Evolutionary conservation across 1,140 invertebrate genomes (phyloP).

Genomic region (Homarus americanus): DNA sequence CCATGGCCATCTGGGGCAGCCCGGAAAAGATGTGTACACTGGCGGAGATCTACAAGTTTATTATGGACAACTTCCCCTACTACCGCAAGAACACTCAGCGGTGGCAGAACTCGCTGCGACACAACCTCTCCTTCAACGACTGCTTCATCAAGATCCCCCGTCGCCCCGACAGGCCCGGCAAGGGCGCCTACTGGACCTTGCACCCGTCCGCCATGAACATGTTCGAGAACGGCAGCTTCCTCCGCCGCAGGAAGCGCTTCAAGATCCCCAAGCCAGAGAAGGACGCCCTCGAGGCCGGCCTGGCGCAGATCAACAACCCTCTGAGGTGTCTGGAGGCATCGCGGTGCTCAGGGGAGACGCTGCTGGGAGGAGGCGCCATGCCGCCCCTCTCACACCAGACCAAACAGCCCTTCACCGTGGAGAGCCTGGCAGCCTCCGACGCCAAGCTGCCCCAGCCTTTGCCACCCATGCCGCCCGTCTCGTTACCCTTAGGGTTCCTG

Average conservation of each 20-base stretch:
- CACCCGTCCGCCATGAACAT: constrained; percentile 79
- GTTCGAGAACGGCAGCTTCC: constrained; percentile 69
- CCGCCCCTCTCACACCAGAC: constrained; percentile 24
- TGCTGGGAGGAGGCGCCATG: not conserved
- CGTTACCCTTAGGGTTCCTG: constrained; percentile 50
- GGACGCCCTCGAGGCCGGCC: constrained; percentile 84
- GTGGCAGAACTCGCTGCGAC: constrained; percentile 91
- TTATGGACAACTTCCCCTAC: constrained; percentile 94
- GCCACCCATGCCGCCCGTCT: constrained; percentile 58
- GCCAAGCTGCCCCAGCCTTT: constrained; percentile 65
- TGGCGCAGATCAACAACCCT: constrained; percentile 78
- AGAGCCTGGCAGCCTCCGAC: constrained; percentile 72
- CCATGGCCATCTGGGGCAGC: constrained; percentile 97
- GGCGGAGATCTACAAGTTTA: constrained; percentile 95
- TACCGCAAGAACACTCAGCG: constrained; percentile 92
- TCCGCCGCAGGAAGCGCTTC: constrained; percentile 58
- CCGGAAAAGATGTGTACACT: constrained; percentile 96
- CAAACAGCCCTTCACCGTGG: constrained; percentile 71
- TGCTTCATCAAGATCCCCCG: constrained; percentile 81
- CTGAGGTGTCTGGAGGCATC: constrained; percentile 49
- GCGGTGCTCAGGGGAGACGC: constrained; percentile 58
- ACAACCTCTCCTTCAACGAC: constrained; percentile 94
- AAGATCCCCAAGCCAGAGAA: constrained; percentile 85
- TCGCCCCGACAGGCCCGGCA: constrained; percentile 92
- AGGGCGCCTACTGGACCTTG: constrained; percentile 94